Percentiles rank a stretch among this genome's conserved stretches.
These are phyloP conservation scores for Strigamia transsilvanica DNA, from an alignment of 2,888 invertebrate species.

Conservation along the genomic window DNA sequence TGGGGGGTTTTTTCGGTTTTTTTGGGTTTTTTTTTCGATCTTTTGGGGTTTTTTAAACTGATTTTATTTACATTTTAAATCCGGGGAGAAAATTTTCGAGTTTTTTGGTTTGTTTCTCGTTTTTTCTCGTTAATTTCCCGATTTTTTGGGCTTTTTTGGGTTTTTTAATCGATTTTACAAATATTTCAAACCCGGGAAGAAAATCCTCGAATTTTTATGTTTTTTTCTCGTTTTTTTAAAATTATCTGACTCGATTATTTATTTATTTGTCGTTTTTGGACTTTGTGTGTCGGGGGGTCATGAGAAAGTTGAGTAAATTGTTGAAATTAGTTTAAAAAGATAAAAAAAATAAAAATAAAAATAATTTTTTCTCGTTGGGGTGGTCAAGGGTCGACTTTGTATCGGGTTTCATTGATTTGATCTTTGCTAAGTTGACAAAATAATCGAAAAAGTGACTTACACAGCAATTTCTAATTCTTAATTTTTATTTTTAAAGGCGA, in stretches of 20 bases:
- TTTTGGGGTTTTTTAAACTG: too few relatives aligned
- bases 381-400: background rate
- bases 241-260: too few relatives aligned
- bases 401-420: background rate
- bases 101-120: background rate
- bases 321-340: background rate
- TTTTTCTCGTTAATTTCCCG: background rate
- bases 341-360: background rate
- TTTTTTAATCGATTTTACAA: too few relatives aligned
- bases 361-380: background rate
- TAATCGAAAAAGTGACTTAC: background rate
- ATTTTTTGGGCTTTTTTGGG: background rate
- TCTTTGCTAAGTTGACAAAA: background rate
- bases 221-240: too few relatives aligned
- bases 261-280: background rate
- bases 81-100: background rate
- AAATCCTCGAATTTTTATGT: too few relatives aligned
- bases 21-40: too few relatives aligned
- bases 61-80: too few relatives aligned
- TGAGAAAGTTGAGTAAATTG: background rate
- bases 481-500: slow-evolving; percentile 54
- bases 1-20: too few relatives aligned
- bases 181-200: too few relatives aligned
- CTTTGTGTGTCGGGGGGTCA: background rate
- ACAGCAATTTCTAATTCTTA: background rate